Evolutionary conservation across 2,113 vertebrate genomes (phyloP).

Genomic region (Rhinoptilus africanus): DNA sequence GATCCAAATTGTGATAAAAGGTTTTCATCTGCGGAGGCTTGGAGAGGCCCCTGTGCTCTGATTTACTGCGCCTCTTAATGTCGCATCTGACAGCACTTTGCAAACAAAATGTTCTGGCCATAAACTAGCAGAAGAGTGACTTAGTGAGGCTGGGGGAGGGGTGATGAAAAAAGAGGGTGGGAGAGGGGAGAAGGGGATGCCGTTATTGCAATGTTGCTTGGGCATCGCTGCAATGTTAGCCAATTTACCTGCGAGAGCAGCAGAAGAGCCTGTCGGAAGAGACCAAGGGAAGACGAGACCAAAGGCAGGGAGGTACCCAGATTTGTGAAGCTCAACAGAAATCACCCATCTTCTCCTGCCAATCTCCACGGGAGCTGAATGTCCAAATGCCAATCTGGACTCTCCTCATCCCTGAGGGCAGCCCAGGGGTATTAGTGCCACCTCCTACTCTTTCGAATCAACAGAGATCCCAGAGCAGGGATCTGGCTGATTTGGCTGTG

Average conservation of each 20-base stretch:
- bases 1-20: slow-evolving; percentile 74
- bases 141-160: not conserved
- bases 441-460: not conserved
- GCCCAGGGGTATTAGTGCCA: not conserved
- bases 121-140: slow-evolving; percentile 18
- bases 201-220: rapidly evolving
- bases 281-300: not conserved
- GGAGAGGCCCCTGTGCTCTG: slow-evolving; percentile 59
- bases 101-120: slow-evolving; percentile 67
- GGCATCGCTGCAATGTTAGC: rapidly evolving
- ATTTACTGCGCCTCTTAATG: slow-evolving; percentile 69
- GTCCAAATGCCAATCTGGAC: rapidly evolving
- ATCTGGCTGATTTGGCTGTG: not conserved
- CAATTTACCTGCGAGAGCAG: rapidly evolving
- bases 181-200: not conserved
- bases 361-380: rapidly evolving
- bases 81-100: slow-evolving; percentile 65
- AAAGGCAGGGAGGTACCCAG: not conserved
- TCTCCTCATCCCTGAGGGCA: not conserved
- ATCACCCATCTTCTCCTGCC: not conserved
- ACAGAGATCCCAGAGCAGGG: not conserved
- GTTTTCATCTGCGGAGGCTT: slow-evolving; percentile 63
- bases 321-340: not conserved
- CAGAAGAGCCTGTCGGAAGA: not conserved
- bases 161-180: not conserved